Evolutionary conservation across 64 coral and sea anemone species (phyloP), one percentile per base, ranked within the genome.

Genomic region (Dendronephthya gigantea): DNA sequence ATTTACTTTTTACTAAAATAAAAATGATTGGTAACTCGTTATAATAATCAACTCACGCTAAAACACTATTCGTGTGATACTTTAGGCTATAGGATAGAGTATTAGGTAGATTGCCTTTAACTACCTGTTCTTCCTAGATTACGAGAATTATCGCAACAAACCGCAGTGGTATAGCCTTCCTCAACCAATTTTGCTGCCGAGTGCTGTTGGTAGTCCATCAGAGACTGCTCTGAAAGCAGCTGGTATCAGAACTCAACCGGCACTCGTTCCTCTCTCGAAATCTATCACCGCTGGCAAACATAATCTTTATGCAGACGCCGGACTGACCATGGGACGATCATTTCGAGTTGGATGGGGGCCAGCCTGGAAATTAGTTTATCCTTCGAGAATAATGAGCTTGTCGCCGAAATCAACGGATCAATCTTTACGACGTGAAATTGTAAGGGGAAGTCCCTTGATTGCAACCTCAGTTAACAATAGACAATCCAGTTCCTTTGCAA

Each of bases 291-390:
- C 81, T 40, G 52, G 83, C 19, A 98, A 92, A 82, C 92, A 98
- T 37, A 55, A 98, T 82, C 84, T 90, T 41, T 70, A 91, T 32
- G 92, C 89, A 72, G 95, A 98, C 48, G 85, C 88, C 12, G 95
- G 95, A 1, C 87, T 98, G 31, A 88, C 90, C 29, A 91, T 98
- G 95, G 95, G 95, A 7, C 86, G 95, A 23, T 98, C 95, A n/a
- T 98, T 98, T 68, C 95, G 95, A 87, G 95, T 98, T 22, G 95
- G 95, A 9, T 98, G 95, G 95, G 95, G 95, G 10, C 95, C 95
- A 40, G 92, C 92, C 0, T 91, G 93, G 50, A 84, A 84, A 22
- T 82, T 98, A 19, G 95, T 89, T n/a, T 92, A 98, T 35, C 25
- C 55, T 62, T 62, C 55, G 17, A 62, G 55, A 27, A 27, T 62